Percentiles rank a stretch among this genome's conserved stretches.
Conservation (phyloP, 2,113 vertebrate genomes). For the Leptodactylus fuscus region DNA sequence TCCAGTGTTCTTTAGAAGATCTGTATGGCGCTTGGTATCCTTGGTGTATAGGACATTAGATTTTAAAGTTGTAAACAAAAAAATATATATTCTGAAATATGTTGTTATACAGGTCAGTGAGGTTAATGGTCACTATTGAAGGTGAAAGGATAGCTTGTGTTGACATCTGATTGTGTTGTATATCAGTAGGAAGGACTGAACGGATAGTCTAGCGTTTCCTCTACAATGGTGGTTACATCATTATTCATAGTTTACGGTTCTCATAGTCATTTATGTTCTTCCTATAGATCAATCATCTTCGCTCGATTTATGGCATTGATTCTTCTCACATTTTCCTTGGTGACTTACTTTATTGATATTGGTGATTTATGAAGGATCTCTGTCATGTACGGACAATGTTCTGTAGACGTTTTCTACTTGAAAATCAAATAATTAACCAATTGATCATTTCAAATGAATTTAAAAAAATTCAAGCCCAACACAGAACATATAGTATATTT, state of each 20-base stretch:
- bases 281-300: background rate
- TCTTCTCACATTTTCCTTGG: background rate
- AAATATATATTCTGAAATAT: too few relatives aligned
- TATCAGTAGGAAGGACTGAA: background rate
- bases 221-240: background rate
- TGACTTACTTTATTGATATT: background rate
- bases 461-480: too few relatives aligned
- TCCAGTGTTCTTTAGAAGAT: background rate
- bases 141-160: background rate
- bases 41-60: too few relatives aligned
- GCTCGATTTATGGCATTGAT: background rate
- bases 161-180: background rate
- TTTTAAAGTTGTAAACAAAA: too few relatives aligned
- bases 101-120: too few relatives aligned
- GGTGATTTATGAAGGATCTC: background rate
- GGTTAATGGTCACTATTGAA: background rate
- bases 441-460: too few relatives aligned
- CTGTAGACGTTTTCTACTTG: too few relatives aligned
- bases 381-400: background rate
- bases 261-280: background rate
- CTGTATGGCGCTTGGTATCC: background rate
- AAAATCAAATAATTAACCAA: too few relatives aligned
- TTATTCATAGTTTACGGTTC: background rate
- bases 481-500: too few relatives aligned
- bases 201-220: background rate